phyloP scores from a whole-genome alignment of 2,113 vertebrate genomes.

The Theropithecus gelada region DNA sequence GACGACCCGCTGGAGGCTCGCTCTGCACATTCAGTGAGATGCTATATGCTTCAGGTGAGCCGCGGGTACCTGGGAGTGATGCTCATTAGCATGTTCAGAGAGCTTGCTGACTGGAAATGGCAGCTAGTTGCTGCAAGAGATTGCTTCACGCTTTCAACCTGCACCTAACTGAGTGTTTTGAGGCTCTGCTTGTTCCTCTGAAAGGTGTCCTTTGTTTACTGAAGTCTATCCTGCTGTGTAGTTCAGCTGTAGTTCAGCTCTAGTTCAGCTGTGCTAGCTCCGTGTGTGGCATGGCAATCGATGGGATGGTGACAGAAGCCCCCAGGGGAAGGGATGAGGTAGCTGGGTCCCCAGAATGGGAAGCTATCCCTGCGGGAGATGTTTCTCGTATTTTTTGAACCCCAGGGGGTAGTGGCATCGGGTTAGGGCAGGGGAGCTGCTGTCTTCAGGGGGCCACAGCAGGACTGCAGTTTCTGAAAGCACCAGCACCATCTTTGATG shows the following conservation, averaged over 20 bases:
- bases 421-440: neutral
- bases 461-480: neutral
- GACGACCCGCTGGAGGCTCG: neutral
- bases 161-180: neutral
- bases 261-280: neutral
- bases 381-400: constrained; percentile 14
- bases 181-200: neutral
- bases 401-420: neutral
- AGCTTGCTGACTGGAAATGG: neutral
- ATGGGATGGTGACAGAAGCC: neutral
- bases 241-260: neutral
- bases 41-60: neutral
- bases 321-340: neutral
- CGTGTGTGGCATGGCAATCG: neutral
- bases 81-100: neutral
- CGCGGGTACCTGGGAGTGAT: neutral
- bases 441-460: neutral
- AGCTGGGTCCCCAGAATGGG: neutral
- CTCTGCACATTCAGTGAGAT: neutral
- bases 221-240: neutral
- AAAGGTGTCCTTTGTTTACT: neutral
- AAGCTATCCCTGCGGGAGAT: neutral
- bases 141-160: neutral
- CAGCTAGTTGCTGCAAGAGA: neutral
- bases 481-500: neutral